These are phyloP conservation scores for Pectinophora gossypiella DNA, from an alignment of 1,140 invertebrate species.

Conservation along the genomic window DNA sequence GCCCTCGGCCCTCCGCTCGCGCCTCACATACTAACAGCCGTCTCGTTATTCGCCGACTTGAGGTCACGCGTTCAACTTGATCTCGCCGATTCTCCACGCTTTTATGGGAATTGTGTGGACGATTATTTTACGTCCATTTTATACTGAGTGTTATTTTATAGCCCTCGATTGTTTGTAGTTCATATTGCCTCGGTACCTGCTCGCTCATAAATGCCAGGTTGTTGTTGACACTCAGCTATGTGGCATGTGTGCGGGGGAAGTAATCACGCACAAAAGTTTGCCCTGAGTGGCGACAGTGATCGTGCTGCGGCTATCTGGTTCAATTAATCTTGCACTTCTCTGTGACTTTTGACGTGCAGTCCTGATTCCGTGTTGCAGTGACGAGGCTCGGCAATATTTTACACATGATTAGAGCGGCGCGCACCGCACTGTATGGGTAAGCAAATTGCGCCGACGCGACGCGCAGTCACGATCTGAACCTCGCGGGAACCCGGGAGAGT, in stretches of 20 bases:
- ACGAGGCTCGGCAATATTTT: conserved; percentile 68
- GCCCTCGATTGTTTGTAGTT: conserved; percentile 23
- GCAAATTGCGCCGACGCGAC: conserved; percentile 70
- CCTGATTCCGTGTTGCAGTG: conserved; percentile 54
- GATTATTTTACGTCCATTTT: conserved; percentile 37
- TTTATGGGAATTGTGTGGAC: conserved; percentile 40
- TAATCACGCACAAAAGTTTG: conserved; percentile 4
- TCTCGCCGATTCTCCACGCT: conserved; percentile 49
- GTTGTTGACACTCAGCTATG: neutral
- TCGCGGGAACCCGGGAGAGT: conserved; percentile 63
- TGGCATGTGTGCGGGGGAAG: neutral
- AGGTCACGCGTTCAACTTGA: conserved; percentile 52
- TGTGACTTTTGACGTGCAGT: conserved; percentile 60
- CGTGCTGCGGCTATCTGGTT: conserved; percentile 51
- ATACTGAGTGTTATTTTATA: conserved; percentile 27
- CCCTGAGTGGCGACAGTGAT: conserved; percentile 37
- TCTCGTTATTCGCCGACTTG: conserved; percentile 42
- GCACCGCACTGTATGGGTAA: conserved; percentile 62
- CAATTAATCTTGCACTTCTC: conserved; percentile 57
- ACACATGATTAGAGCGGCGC: conserved; percentile 70
- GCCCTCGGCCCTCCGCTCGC: conserved; percentile 33
- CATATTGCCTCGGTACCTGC: conserved; percentile 3
- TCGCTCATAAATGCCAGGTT: neutral
- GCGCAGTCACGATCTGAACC: conserved; percentile 69
- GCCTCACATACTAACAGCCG: conserved; percentile 36